Conservation (phyloP, 64 coral and sea anemone genomes). For the Montipora efflorescens region DNA sequence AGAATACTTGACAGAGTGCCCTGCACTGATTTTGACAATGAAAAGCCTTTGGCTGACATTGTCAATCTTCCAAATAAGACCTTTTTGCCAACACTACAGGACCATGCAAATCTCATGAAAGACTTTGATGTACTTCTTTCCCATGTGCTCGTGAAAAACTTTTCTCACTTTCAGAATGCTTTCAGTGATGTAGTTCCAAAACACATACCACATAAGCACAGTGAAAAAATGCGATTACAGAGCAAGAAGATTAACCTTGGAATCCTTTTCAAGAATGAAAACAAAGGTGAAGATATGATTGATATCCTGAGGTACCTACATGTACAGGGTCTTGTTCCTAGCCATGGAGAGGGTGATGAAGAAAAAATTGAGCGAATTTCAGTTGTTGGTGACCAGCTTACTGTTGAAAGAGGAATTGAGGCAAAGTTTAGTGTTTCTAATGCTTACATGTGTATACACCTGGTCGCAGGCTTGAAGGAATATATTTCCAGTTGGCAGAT, state of each 20-base stretch:
- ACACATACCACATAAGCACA: constrained; percentile 17
- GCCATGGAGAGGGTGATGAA: background rate
- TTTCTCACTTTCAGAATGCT: background rate
- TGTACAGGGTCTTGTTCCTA: constrained; percentile 23
- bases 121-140: too few species aligned
- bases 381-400: constrained; percentile 75
- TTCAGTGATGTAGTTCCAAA: constrained; percentile 4
- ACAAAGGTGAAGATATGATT: background rate
- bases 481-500: constrained; percentile 30
- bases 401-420: constrained; percentile 65
- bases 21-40: too few species aligned
- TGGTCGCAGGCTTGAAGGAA: constrained; percentile 24
- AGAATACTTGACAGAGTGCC: background rate
- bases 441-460: constrained; percentile 17
- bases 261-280: background rate
- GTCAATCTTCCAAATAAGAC: too few species aligned
- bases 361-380: background rate
- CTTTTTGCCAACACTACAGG: too few species aligned
- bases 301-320: constrained; percentile 25
- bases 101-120: background rate
- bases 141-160: background rate
- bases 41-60: too few species aligned
- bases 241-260: constrained; percentile 18
- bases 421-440: constrained; percentile 35
- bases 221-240: constrained; percentile 14